phyloP scores from a whole-genome alignment of 1,140 invertebrate species.

The Macrobrachium nipponense region DNA sequence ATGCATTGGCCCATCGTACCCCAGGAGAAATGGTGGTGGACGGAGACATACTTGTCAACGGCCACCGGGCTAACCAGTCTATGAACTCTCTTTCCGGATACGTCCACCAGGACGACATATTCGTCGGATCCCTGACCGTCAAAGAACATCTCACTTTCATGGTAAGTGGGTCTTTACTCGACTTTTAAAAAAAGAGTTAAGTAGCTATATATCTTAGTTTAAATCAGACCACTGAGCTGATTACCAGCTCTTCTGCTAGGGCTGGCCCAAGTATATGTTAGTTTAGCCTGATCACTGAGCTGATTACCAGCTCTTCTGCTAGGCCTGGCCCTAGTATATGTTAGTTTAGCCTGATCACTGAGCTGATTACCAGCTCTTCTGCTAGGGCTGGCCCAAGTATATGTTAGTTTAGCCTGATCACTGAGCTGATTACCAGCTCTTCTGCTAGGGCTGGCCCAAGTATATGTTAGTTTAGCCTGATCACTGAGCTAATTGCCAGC shows the following conservation, averaged over 20 bases:
- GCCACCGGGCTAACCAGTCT: conserved; percentile 60
- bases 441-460: no score
- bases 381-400: no score
- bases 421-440: no score
- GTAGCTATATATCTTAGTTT: background rate
- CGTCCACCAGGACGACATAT: conserved; percentile 74
- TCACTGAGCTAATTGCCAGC: no score
- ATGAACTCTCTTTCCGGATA: conserved; percentile 72
- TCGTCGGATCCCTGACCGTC: conserved; percentile 72
- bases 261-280: no score
- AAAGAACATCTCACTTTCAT: conserved; percentile 72
- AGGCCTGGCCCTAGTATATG: no score
- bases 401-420: no score
- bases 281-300: no score
- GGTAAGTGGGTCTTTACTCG: conserved; percentile 61
- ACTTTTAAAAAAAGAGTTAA: background rate
- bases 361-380: no score
- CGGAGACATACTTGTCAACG: conserved; percentile 69
- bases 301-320: no score
- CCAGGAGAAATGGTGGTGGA: conserved; percentile 66
- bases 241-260: background rate
- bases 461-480: no score
- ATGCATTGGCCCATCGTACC: conserved; percentile 68
- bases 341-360: no score
- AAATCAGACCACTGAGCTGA: background rate